These are phyloP conservation scores for Cosmia trapezina DNA, from an alignment of 2,888 invertebrate species.

Conservation along the genomic window DNA sequence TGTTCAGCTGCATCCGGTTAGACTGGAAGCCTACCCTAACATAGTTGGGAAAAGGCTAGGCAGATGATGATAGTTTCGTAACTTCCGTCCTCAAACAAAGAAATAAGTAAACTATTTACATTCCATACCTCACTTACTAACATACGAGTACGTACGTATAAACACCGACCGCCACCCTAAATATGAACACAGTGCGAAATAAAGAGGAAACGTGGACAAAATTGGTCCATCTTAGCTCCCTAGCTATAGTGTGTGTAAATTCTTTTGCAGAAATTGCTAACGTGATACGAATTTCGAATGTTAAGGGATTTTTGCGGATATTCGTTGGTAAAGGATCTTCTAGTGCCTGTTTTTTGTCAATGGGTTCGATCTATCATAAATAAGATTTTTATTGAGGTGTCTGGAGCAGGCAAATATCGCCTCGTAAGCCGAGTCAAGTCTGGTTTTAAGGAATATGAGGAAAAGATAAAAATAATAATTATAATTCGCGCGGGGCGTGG, in stretches of 20 bases:
- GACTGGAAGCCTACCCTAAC: too few relatives aligned
- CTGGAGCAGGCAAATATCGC: constrained; percentile 10
- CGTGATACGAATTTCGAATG: constrained; percentile 51
- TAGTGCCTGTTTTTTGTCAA: constrained; percentile 21
- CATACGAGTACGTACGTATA: background rate
- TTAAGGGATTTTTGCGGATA: constrained; percentile 17
- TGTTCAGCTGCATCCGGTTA: too few relatives aligned
- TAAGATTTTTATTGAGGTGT: constrained; percentile 35
- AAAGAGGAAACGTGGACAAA: constrained; percentile 36
- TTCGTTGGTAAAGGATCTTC: background rate
- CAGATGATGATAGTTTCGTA: background rate
- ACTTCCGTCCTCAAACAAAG: background rate
- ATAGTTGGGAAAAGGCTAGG: too few relatives aligned
- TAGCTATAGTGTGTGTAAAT: constrained; percentile 27
- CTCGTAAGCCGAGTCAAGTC: too few relatives aligned
- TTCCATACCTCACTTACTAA: constrained; percentile 16
- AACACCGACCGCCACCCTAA: background rate
- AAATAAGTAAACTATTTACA: constrained; percentile 34
- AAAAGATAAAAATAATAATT: too few relatives aligned
- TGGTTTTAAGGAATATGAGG: too few relatives aligned
- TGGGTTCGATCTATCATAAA: constrained; percentile 21
- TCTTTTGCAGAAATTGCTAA: constrained; percentile 49
- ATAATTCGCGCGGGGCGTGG: too few relatives aligned
- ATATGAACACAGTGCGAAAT: constrained; percentile 32
- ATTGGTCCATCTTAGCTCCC: constrained; percentile 11